phyloP scores from a whole-genome alignment of 1,140 invertebrate species.

The Camponotus floridanus region DNA sequence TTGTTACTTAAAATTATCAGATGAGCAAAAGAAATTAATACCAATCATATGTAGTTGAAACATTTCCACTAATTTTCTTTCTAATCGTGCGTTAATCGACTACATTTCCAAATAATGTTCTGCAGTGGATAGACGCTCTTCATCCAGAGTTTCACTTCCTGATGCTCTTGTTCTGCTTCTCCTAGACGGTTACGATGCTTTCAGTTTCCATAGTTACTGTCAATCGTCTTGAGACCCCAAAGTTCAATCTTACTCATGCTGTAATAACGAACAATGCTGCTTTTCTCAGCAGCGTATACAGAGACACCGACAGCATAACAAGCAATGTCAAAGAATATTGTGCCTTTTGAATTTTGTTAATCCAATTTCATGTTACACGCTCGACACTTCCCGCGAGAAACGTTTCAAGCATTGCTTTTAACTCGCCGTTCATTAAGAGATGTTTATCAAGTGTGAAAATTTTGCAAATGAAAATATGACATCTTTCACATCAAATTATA shows the following conservation, averaged over 20 bases:
- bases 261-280: constrained; percentile 57
- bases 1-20: background rate
- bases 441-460: background rate
- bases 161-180: constrained; percentile 11
- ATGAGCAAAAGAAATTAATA: background rate
- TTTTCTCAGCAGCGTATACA: constrained; percentile 23
- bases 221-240: constrained; percentile 44
- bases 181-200: constrained; percentile 17
- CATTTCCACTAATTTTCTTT: constrained; percentile 7
- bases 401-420: constrained; percentile 2
- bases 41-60: background rate
- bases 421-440: constrained; percentile 36
- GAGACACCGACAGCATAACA: constrained; percentile 30
- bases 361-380: background rate
- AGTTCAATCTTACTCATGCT: constrained; percentile 50
- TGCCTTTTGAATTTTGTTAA: constrained; percentile 48
- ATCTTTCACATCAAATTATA: background rate
- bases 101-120: constrained; percentile 36
- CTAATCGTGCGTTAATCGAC: constrained; percentile 45
- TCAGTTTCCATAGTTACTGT: constrained; percentile 36
- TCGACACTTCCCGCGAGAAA: constrained; percentile 22
- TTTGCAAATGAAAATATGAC: background rate
- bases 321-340: constrained; percentile 58
- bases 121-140: constrained; percentile 5
- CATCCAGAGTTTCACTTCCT: constrained; percentile 31